Evolutionary conservation across 1,140 invertebrate genomes (phyloP).

Genomic region (Lordiphosa mommai): DNA sequence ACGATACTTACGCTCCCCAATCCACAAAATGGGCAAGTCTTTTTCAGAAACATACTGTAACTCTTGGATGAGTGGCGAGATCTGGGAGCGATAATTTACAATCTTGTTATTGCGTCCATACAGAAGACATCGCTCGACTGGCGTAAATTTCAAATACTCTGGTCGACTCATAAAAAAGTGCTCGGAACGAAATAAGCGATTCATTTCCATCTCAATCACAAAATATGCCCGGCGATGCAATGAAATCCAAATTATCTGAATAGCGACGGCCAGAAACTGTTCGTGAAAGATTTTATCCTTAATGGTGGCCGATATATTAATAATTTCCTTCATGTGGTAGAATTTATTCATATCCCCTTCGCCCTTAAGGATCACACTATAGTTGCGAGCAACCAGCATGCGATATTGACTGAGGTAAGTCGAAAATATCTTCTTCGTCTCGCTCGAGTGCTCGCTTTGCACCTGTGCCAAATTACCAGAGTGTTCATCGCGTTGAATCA

Average conservation of each 20-base stretch:
- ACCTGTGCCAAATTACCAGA: conserved; percentile 45
- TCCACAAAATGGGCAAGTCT: conserved; percentile 68
- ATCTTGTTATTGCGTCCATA: conserved; percentile 59
- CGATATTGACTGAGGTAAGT: conserved; percentile 61
- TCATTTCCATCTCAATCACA: conserved; percentile 69
- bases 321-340: conserved; percentile 56
- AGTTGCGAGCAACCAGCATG: conserved; percentile 65
- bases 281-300: conserved; percentile 61
- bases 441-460: conserved; percentile 59
- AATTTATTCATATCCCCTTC: conserved; percentile 49
- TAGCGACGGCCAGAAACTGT: conserved; percentile 59
- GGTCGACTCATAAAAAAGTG: conserved; percentile 48
- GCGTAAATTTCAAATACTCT: conserved; percentile 44
- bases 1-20: conserved; percentile 70
- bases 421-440: conserved; percentile 63
- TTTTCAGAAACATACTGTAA: conserved; percentile 41
- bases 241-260: conserved; percentile 65
- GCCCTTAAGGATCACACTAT: conserved; percentile 59
- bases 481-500: conserved; percentile 67
- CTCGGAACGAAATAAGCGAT: conserved; percentile 68
- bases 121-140: conserved; percentile 46
- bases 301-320: conserved; percentile 57
- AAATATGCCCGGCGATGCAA: conserved; percentile 61
- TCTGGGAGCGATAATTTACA: conserved; percentile 60
- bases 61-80: conserved; percentile 65